Evolutionary conservation across 2,888 invertebrate genomes (phyloP).

Genomic region (Drosophila diplacantha): DNA sequence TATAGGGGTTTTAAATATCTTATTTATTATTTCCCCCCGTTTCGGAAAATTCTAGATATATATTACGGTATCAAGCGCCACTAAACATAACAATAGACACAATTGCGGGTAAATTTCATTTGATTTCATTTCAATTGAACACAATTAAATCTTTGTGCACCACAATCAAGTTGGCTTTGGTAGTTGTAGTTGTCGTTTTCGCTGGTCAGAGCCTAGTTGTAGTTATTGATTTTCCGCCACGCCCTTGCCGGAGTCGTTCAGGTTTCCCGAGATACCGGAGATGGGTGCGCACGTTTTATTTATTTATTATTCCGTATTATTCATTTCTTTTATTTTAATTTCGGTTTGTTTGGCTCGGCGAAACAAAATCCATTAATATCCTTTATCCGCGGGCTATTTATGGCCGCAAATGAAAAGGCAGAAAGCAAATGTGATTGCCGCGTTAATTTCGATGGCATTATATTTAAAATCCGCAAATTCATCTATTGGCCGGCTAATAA

Average conservation of each 20-base stretch:
- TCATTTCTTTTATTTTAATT: slow-evolving; percentile 30
- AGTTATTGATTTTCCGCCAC: slow-evolving; percentile 47
- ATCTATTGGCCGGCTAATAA: slow-evolving; percentile 42
- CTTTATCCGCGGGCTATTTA: slow-evolving; percentile 54
- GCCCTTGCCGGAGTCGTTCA: not conserved
- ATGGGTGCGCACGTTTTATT: slow-evolving; percentile 45
- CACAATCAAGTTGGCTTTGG: slow-evolving; percentile 47
- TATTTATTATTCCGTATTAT: slow-evolving; percentile 54
- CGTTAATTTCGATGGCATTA: slow-evolving; percentile 48
- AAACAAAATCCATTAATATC: slow-evolving; percentile 66
- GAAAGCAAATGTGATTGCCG: slow-evolving; percentile 36
- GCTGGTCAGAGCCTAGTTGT: slow-evolving; percentile 28
- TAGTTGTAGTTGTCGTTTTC: slow-evolving; percentile 42
- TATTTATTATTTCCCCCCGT: not conserved
- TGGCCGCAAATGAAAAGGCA: slow-evolving; percentile 41
- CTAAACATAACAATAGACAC: slow-evolving; percentile 21
- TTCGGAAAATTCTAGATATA: slow-evolving; percentile 10
- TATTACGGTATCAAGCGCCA: not conserved
- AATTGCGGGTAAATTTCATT: slow-evolving; percentile 49
- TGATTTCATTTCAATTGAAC: slow-evolving; percentile 57
- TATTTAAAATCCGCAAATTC: slow-evolving; percentile 37
- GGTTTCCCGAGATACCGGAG: slow-evolving; percentile 8
- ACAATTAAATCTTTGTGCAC: slow-evolving; percentile 65
- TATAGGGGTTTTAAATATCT: not conserved
- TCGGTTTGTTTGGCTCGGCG: slow-evolving; percentile 28